Evolutionary conservation across 2,797 vertebrate genomes (phyloP).

Genomic region (Leptodactylus fallax): DNA sequence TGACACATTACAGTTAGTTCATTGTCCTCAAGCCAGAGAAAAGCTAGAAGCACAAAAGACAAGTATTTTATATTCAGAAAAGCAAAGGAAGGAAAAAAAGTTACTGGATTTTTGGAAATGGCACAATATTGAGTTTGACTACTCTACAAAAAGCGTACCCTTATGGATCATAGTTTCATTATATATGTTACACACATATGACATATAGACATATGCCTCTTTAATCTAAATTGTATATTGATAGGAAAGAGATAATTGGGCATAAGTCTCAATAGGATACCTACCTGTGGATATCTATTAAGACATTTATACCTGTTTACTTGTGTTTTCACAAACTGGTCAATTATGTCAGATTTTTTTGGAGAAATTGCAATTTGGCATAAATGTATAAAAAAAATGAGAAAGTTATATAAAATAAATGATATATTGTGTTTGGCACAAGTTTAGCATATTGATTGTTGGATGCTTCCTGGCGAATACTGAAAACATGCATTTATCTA

Average conservation of each 20-base stretch:
- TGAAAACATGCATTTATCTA: background rate
- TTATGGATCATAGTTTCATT: background rate
- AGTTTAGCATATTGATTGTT: background rate
- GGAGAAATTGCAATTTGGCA: no score
- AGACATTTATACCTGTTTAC: background rate
- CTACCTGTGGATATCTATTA: background rate
- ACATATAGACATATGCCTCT: background rate
- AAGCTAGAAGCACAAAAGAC: background rate
- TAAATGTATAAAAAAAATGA: no score
- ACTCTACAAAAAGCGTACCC: background rate
- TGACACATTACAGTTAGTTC: background rate
- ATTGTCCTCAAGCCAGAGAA: slow-evolving; percentile 2
- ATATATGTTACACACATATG: background rate
- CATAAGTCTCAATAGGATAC: background rate
- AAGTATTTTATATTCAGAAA: background rate
- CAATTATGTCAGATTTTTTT: no score
- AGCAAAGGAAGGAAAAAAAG: background rate
- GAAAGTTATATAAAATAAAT: background rate
- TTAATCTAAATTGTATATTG: background rate
- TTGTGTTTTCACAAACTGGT: background rate
- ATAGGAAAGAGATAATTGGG: background rate
- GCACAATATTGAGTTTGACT: no score
- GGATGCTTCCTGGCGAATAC: background rate
- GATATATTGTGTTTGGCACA: background rate
- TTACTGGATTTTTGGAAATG: background rate